Evolutionary conservation across 2,113 vertebrate species (phyloP), one percentile per base, ranked within the genome.

Genomic region (Plectropomus leopardus): DNA sequence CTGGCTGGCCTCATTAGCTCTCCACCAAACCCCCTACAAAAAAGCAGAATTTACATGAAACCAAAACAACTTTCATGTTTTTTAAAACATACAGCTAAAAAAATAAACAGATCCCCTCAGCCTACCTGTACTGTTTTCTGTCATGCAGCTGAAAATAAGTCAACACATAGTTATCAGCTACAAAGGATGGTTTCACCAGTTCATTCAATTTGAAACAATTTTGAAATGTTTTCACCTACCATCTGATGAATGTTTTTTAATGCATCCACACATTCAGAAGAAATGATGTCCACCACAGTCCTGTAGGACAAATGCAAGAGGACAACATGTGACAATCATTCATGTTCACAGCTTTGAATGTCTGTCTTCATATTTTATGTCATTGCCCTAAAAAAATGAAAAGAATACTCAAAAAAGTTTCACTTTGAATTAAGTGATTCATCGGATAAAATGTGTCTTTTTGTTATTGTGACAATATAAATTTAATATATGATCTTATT

Each of bases 1-100:
- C 98, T 95, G 89, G 98, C 97, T 44, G 96, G 96, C 87, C 96
- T 96, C 97, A 99, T 98, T 48, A 97, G 93, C 4, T 97, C 96
- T 89, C 98, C 98, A 74, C 97, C 97, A 19, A 97, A 96, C 13
- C 98, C 98, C 94, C 98, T 99, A 67, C 87, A 64, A 90, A 48
- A 87, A 44, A 23, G 32, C 4, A 76, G 0, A 9, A 66, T 21
- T 64, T 42, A 34, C 23, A 23, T 8, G 0, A 48, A 58, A 17
- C 5, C 36, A 45, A 72, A 55, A 2, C 3, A 66, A 48, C 1
- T 26, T 26, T 19, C 19, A 6, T 0, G 1, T 36, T 13, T 1
- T 55, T 44, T 28, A 51, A n/a, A n/a, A 0, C 1, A 23, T 8
- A 48, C 6, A 45, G 17, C 7, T 19, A n/a, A 24, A 32, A 64